These are phyloP conservation scores for Tringa solitaria DNA, from an alignment of 2,113 vertebrate species.

Conservation along the genomic window DNA sequence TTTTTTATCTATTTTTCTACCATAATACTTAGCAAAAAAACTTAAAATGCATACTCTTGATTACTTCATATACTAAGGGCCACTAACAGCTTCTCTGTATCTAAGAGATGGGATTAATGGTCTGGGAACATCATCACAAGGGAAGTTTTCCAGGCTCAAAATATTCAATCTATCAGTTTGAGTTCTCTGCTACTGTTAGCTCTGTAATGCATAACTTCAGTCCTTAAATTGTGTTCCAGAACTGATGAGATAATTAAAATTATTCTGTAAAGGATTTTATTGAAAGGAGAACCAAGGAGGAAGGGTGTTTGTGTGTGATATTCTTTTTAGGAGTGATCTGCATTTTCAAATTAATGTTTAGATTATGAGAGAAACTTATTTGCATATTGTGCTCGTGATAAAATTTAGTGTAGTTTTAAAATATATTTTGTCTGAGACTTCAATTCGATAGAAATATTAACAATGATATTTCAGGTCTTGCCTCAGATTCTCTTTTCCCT, in stretches of 20 bases:
- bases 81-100: neutral
- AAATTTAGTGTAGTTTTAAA: neutral
- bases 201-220: neutral
- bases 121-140: neutral
- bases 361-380: neutral
- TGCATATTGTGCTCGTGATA: neutral
- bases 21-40: neutral
- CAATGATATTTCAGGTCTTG: neutral
- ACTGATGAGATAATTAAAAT: neutral
- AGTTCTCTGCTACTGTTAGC: neutral
- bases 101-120: neutral
- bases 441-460: neutral
- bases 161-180: neutral
- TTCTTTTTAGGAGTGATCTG: neutral
- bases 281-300: neutral
- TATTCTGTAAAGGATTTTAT: neutral
- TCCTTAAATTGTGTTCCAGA: neutral
- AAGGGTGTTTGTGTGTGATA: accelerated
- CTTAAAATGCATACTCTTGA: neutral
- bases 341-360: neutral
- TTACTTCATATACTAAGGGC: neutral
- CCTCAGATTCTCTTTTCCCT: neutral
- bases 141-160: neutral
- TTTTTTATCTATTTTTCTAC: neutral
- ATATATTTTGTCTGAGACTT: neutral